Base-by-base conservation (phyloP, 2,113 vertebrate genomes). In the Nannospalax galili region DNA sequence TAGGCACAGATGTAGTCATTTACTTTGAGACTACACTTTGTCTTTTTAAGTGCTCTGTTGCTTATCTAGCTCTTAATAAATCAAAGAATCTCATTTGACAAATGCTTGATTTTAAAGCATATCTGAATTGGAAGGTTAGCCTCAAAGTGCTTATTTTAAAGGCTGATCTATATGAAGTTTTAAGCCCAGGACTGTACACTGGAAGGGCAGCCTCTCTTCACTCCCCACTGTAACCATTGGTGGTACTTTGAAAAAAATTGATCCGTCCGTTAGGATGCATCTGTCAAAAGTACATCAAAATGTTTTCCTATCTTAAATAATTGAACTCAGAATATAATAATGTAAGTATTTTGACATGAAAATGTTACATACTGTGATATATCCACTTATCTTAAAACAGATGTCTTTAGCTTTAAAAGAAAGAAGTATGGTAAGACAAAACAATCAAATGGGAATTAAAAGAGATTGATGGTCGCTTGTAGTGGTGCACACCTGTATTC, bases 341-440 rank as follows among this genome's bases (percentile, higher is more conserved):
- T 97, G 97, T 98, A 98, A 98, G 98, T 99, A 98, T 99, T 98
- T 98, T 99, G 98, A 98, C 98, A 98, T 98, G 96, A 98, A 98
- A 98, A 97, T 1, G 58, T 98, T 98, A 97, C 30, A 17, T 98
- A 97, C 95, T 97, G 92, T 98, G 97, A 97, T 98, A 98, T 97
- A 98, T 98, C 97, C 96, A 98, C 98, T 98, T 98, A 98, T 89
- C 98, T 98, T 98, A 97, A 98, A 98, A 98, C 97, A 98, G 98
- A 97, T 89, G 85, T 98, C 98, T 98, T 98, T 97, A 92, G 98
- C 95, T 98, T 98, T 98, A 94, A 92, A 97, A 97, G 97, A 98
- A 97, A 98, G 96, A 96, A 93, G 86, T 97, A 90, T 97, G 93
- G 74, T 97, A 98, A 98, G 97, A 97, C 97, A 98, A 98, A 98